Conservation (phyloP, 1,140 invertebrate genomes). For the Daktulosphaira vitifoliae region DNA sequence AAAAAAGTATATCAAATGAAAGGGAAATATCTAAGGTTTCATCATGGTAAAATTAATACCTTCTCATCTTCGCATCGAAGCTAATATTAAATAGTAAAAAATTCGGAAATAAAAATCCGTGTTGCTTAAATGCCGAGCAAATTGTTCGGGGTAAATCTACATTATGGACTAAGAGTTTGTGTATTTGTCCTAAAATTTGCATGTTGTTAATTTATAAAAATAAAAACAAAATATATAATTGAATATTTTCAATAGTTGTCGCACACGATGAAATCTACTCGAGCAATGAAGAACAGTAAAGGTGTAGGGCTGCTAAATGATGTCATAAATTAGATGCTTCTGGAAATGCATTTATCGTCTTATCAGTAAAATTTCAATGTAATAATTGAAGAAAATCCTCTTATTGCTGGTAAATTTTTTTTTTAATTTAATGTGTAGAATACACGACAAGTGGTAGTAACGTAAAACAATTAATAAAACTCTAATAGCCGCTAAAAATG, state of each 20-base stretch:
- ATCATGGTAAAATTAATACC: no score
- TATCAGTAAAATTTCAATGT: not conserved
- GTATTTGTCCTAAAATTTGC: not conserved
- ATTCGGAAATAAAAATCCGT: constrained; percentile 37
- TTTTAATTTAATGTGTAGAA: constrained; percentile 44
- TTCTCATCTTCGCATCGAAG: no score
- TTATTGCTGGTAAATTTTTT: constrained; percentile 45
- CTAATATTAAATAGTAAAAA: no score
- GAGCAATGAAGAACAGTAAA: not conserved
- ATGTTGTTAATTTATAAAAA: no score
- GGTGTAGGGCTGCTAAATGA: constrained; percentile 41
- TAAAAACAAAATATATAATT: not conserved
- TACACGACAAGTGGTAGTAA: constrained; percentile 44
- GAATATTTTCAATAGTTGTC: not conserved
- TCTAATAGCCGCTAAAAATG: not conserved
- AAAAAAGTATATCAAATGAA: no score
- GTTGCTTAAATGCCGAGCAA: not conserved
- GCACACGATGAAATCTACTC: not conserved
- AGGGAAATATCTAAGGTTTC: no score
- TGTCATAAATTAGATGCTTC: constrained; percentile 43
- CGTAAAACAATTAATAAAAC: constrained; percentile 20
- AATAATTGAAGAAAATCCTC: constrained; percentile 37
- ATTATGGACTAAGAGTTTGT: not conserved
- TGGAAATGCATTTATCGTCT: constrained; percentile 45
- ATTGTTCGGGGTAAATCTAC: no score